phyloP scores from a whole-genome alignment of 2,113 vertebrate genomes.

The Pangasianodon hypophthalmus region DNA sequence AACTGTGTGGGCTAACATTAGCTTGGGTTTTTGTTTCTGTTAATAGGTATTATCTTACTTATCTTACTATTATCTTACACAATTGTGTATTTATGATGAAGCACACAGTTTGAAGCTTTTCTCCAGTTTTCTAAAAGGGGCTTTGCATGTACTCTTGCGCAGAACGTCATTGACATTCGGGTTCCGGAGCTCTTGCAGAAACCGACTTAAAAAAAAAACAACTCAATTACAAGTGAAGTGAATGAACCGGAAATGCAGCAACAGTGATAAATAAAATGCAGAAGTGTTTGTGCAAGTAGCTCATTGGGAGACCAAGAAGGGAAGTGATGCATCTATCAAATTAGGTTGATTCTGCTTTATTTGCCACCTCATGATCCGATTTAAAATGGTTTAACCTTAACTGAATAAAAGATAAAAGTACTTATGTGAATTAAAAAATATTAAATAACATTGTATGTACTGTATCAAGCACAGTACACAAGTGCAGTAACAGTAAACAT shows the following conservation, averaged over 20 bases:
- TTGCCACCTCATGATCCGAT: neutral
- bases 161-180: neutral
- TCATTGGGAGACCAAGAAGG: neutral
- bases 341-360: neutral
- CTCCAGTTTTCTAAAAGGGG: neutral
- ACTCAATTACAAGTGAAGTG: neutral
- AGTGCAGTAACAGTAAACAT: too few relatives aligned
- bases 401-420: neutral
- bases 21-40: neutral
- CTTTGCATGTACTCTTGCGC: neutral
- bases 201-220: neutral
- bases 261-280: neutral
- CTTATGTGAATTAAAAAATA: neutral
- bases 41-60: neutral
- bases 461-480: neutral
- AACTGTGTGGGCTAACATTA: neutral
- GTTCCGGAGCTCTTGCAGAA: neutral
- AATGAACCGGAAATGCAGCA: neutral
- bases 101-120: neutral
- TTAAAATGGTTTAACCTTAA: neutral
- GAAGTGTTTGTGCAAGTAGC: neutral
- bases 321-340: neutral
- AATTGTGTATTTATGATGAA: neutral
- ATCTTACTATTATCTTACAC: too few relatives aligned
- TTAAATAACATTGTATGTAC: neutral